Conservation (phyloP, 2,797 vertebrate species). For the Alectoris magna region DNA sequence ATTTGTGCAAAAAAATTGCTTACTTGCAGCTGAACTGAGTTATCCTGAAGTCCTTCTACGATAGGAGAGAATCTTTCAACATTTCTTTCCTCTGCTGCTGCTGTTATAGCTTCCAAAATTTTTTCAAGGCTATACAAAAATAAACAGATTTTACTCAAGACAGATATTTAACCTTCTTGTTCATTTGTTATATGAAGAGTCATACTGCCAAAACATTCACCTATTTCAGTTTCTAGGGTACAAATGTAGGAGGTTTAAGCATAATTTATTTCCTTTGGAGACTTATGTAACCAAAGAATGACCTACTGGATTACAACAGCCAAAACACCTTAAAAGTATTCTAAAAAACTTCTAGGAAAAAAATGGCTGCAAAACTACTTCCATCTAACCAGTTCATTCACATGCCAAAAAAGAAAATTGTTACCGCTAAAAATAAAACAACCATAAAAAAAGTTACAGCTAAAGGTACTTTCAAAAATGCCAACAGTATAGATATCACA, state of each 20-base stretch:
- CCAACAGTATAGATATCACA: neutral
- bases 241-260: neutral
- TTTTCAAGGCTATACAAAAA: slow-evolving; percentile 90
- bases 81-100: slow-evolving; percentile 88
- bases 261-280: neutral
- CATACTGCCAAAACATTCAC: neutral
- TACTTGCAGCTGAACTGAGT: slow-evolving; percentile 94
- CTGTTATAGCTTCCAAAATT: slow-evolving; percentile 94
- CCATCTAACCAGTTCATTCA: neutral
- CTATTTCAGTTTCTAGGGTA: neutral
- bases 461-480: slow-evolving; percentile 10
- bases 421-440: neutral
- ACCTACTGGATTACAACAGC: neutral
- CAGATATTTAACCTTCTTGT: neutral
- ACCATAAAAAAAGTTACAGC: neutral
- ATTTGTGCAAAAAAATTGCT: slow-evolving; percentile 36
- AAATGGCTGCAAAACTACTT: neutral
- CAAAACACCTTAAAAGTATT: neutral
- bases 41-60: slow-evolving; percentile 91
- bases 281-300: neutral
- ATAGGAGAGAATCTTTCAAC: slow-evolving; percentile 91
- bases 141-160: neutral
- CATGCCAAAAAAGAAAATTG: neutral
- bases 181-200: neutral
- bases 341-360: neutral